Evolutionary conservation across 2,113 vertebrate species (phyloP).

Genomic region (Sander lucioperca): DNA sequence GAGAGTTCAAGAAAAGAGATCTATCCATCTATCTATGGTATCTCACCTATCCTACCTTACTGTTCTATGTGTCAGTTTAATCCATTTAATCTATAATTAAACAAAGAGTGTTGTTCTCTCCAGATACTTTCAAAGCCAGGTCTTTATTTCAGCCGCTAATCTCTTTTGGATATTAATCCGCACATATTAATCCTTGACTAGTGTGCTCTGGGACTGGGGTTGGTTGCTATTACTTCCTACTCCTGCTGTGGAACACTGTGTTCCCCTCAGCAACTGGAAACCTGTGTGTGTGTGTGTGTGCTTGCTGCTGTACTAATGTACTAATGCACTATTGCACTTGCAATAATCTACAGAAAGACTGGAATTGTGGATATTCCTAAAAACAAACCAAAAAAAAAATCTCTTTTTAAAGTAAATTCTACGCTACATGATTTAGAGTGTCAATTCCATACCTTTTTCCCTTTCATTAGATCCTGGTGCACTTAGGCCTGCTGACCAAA

Average conservation of each 20-base stretch:
- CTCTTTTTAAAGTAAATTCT: not conserved
- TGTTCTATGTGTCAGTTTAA: not conserved
- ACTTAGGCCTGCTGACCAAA: slow-evolving; percentile 97
- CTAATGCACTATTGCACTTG: no score
- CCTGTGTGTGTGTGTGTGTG: not conserved
- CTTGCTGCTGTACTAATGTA: not conserved
- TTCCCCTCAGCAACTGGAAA: slow-evolving; percentile 21
- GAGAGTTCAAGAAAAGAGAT: slow-evolving; percentile 4
- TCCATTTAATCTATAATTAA: slow-evolving; percentile 12
- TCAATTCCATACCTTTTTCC: not conserved
- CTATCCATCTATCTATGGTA: not conserved
- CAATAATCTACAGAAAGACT: not conserved
- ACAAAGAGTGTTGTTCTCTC: slow-evolving; percentile 5
- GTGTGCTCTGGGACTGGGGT: slow-evolving; percentile 15
- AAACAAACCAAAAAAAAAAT: no score
- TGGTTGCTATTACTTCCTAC: slow-evolving; percentile 33
- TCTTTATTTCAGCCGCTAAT: slow-evolving; percentile 52
- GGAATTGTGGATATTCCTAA: not conserved
- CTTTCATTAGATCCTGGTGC: slow-evolving; percentile 90
- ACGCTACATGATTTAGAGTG: not conserved
- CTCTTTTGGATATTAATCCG: slow-evolving; percentile 59
- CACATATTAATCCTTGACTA: slow-evolving; percentile 51
- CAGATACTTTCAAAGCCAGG: slow-evolving; percentile 11
- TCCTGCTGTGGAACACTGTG: slow-evolving; percentile 40
- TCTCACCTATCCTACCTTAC: not conserved